Evolutionary conservation across 2,113 vertebrate species (phyloP), one percentile per base, ranked within the genome.

Genomic region (Antechinus stuartii): DNA sequence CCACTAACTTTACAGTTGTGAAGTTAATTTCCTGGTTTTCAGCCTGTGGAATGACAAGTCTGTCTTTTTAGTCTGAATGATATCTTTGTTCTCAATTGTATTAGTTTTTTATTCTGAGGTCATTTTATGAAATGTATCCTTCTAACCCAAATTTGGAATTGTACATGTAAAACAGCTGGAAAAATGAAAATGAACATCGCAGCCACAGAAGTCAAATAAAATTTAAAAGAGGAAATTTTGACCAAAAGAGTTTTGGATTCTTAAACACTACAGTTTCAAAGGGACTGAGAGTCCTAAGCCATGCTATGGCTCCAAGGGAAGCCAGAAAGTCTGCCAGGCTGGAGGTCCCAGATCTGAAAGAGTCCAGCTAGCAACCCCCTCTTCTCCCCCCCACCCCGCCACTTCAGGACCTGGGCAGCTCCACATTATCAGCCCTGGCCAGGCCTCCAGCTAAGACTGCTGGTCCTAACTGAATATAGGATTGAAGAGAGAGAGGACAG

Each of bases 81-180:
- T 94, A 94, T 96, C 27, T 84, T 42, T 95, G 55, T 19, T 42
- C 93, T 96, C 91, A 89, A 54, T 91, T 91, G 93, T 61, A 50
- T 92, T 92, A 91, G 76, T 10, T 53, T 96, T 96, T 94, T 92
- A 68, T 94, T 95, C 90, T 27, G 25, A 76, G n/a, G 26, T 26
- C 92, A 49, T 50, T 92, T 92, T 93, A 8, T 90, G 49, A 94
- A 84, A 24, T 42, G 54, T 12, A 55, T 42, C 68, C n/a, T 76
- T 76, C 35, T 84, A 84, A 42, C n/a, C n/a, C n/a, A 84, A 84
- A 84, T 84, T 84, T 42, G 42, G n/a, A 42, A 8, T 42, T 84
- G 68, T 1, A 94, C 24, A 94, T 94, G 14, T n/a, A 95, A 84
- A 96, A 96, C 8, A 91, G 2, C 24, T 92, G 93, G 76, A 55